Evolutionary conservation across 1,140 invertebrate genomes (phyloP).

Genomic region (Magallana angulata): DNA sequence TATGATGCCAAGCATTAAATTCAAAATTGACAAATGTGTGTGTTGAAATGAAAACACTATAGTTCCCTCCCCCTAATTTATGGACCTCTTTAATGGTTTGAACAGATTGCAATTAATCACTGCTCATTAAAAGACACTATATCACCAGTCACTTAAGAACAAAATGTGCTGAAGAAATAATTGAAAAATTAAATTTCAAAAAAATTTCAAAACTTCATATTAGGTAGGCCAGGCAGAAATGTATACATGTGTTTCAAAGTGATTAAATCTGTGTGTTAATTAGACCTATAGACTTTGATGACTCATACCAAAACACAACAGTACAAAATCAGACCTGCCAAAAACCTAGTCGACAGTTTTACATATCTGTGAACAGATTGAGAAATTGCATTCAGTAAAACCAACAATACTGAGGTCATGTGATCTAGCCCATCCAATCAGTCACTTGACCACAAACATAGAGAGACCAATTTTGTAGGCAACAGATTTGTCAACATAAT

Average conservation of each 20-base stretch:
- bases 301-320: conserved; percentile 20
- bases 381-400: conserved; percentile 7
- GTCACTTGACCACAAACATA: background rate
- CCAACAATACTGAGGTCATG: background rate
- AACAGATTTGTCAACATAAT: conserved; percentile 17
- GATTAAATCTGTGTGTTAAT: conserved; percentile 32
- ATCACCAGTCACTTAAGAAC: background rate
- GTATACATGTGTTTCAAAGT: conserved; percentile 18
- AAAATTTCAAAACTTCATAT: background rate
- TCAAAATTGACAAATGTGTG: conserved; percentile 28
- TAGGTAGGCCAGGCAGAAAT: background rate
- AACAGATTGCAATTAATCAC: conserved; percentile 9
- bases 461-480: background rate
- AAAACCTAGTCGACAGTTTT: background rate
- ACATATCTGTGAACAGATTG: background rate
- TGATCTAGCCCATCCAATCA: conserved; percentile 16
- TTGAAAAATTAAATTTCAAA: background rate
- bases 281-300: conserved; percentile 25
- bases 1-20: background rate
- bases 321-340: background rate
- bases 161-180: background rate
- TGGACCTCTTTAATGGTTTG: background rate
- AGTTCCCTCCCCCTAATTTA: conserved; percentile 26
- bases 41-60: background rate
- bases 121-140: conserved; percentile 17